phyloP scores from a whole-genome alignment of 30 jellyfish, hydroid and myxozoan species.

The Haliclystus octoradiatus region DNA sequence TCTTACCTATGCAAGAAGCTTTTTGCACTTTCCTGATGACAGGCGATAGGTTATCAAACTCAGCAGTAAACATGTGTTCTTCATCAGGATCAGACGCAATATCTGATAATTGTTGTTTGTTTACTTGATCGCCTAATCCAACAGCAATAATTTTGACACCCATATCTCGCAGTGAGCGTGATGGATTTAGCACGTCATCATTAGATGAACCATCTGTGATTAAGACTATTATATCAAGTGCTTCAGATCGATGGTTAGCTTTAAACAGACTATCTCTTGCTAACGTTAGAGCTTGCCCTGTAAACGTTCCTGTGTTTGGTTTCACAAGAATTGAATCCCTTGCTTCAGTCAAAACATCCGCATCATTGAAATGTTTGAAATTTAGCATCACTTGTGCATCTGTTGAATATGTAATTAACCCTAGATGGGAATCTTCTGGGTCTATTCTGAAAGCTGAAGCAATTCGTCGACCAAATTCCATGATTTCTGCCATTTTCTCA shows the following conservation, averaged over 20 bases:
- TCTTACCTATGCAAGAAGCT: constrained; percentile 91
- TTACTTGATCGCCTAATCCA: constrained; percentile 84
- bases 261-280: constrained; percentile 83
- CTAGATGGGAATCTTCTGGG: constrained; percentile 84
- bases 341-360: constrained; percentile 80
- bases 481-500: constrained; percentile 92
- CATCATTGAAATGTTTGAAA: constrained; percentile 79
- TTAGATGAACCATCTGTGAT: constrained; percentile 89
- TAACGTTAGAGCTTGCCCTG: constrained; percentile 84
- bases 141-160: constrained; percentile 81
- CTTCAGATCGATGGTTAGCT: constrained; percentile 83
- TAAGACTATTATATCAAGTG: constrained; percentile 69
- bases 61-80: constrained; percentile 84
- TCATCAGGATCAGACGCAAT: constrained; percentile 96
- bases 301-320: constrained; percentile 82
- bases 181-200: constrained; percentile 84
- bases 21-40: constrained; percentile 73
- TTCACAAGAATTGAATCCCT: constrained; percentile 87
- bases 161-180: constrained; percentile 85
- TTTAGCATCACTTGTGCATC: constrained; percentile 95
- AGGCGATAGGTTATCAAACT: constrained; percentile 72
- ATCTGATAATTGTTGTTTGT: constrained; percentile 60
- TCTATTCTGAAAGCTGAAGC: constrained; percentile 91
- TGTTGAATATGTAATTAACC: constrained; percentile 83
- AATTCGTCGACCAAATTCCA: constrained; percentile 90